Evolutionary conservation across 2,888 invertebrate genomes (phyloP), one percentile per base, ranked within the genome.

Genomic region (Julus scanicus): DNA sequence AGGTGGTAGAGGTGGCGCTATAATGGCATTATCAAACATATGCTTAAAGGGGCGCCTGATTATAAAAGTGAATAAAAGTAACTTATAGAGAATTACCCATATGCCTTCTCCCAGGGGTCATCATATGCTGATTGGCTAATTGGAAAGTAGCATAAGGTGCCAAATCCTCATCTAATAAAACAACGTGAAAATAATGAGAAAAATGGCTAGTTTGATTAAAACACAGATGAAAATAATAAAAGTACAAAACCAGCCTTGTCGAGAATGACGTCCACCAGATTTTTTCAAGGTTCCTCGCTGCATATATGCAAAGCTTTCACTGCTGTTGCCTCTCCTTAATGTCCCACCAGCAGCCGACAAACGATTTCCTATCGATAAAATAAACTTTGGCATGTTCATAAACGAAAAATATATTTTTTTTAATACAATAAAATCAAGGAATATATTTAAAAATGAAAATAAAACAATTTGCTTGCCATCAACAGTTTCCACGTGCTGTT

Each of bases 71-170:
- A 3, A 53, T 53, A 53, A 53, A 53, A 4, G n/a, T 57, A 5
- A 57, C 6, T 44, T n/a, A n/a, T 44, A 44, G 6, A 5, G 44
- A 44, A 44, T 5, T 15, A 49, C 86, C 86, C 8, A 57, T 13
- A 86, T 53, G 9, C n/a, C 63, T 53, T 71, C 40, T 5, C 17
- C 57, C 86, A 13, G 8, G n/a, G 20, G 37, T 37, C 83, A 83
- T 49, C 29, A 37, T 44, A 13, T 49, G 44, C 84, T 88, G 88
- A 48, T 63, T 88, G 53, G 84, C 49, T n/a, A 88, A 39, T 88
- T 88, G 86, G 39, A 86, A 86, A 39, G 88, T 88, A 4, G 88
- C 88, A 88, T 88, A 88, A 17, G 88, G 88, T 57, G 88, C 71
- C 40, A 71, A 48, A 2, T 88, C 88, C 17, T 88, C 63, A 17